A percentile compares a stretch with the other conserved stretches of the same genome.
Conservation (phyloP, 2,888 invertebrate species). For the Papilio demoleus region DNA sequence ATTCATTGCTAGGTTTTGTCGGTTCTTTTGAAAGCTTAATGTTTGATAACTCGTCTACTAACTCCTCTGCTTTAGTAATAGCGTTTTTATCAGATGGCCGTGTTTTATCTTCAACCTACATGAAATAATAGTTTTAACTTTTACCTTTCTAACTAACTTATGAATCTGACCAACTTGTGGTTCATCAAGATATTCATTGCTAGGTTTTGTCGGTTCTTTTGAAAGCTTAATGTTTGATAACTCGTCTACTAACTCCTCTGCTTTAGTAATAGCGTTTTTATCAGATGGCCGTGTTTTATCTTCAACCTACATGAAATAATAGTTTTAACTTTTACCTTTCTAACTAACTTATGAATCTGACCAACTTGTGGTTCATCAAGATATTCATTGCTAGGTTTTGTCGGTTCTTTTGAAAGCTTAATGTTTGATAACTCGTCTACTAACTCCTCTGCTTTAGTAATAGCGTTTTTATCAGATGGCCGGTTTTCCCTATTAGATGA, state of each 20-base stretch:
- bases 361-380: slow-evolving; percentile 72
- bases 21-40: slow-evolving; percentile 72
- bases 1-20: slow-evolving; percentile 67
- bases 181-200: slow-evolving; percentile 67
- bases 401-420: slow-evolving; percentile 69
- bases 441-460: slow-evolving; percentile 72
- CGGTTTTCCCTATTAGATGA: slow-evolving; percentile 69
- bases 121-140: neutral
- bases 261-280: slow-evolving; percentile 72
- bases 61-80: slow-evolving; percentile 70
- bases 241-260: slow-evolving; percentile 75
- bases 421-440: slow-evolving; percentile 74
- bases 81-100: slow-evolving; percentile 74
- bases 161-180: slow-evolving; percentile 71
- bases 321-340: slow-evolving; percentile 64
- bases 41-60: slow-evolving; percentile 73
- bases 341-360: slow-evolving; percentile 66
- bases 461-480: slow-evolving; percentile 71
- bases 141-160: slow-evolving; percentile 73
- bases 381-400: slow-evolving; percentile 67
- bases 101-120: slow-evolving; percentile 70
- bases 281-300: slow-evolving; percentile 70
- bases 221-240: slow-evolving; percentile 71
- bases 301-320: slow-evolving; percentile 58
- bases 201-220: slow-evolving; percentile 68